phyloP scores from a whole-genome alignment of 2,113 vertebrate genomes.

The Gymnogyps californianus region DNA sequence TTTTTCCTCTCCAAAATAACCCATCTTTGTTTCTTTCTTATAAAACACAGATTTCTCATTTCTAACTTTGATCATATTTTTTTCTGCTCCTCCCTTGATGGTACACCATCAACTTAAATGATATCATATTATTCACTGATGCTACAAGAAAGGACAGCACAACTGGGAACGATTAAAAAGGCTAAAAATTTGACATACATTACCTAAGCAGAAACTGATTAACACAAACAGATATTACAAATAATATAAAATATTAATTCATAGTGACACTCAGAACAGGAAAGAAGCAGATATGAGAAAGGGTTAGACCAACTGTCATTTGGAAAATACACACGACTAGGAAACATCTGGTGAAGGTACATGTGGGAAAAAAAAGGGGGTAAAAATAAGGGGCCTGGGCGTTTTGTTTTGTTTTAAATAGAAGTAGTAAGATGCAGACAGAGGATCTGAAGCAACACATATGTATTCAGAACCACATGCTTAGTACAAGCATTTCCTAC shows the following conservation, averaged over 20 bases:
- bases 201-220: background rate
- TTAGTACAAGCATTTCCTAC: background rate
- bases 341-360: background rate
- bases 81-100: background rate
- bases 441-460: background rate
- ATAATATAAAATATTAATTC: background rate
- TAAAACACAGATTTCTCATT: background rate
- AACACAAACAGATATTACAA: background rate
- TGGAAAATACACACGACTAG: background rate
- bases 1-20: background rate
- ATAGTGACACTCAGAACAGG: background rate
- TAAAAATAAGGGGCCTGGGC: background rate
- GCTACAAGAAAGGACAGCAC: background rate
- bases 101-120: background rate
- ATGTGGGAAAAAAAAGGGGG: background rate
- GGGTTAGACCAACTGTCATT: background rate
- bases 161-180: background rate
- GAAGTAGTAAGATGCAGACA: background rate
- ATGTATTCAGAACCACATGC: background rate
- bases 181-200: background rate
- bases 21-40: background rate
- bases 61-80: background rate
- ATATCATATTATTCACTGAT: background rate
- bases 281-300: background rate
- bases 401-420: background rate